phyloP scores from a whole-genome alignment of 2,797 vertebrate species.

The Dicrostonyx torquatus region DNA sequence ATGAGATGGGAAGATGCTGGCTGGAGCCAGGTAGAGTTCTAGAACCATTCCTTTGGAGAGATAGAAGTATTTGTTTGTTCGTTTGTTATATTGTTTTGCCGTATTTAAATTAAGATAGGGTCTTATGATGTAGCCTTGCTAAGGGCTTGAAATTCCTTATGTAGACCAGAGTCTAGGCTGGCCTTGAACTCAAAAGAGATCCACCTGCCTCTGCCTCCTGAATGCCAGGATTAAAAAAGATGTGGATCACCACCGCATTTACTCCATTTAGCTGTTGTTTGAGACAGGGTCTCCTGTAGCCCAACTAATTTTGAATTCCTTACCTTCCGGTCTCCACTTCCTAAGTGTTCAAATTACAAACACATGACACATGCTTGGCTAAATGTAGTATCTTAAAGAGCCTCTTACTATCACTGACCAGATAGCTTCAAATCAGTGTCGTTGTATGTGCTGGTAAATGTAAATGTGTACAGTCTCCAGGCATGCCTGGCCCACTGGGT shows the following conservation, averaged over 20 bases:
- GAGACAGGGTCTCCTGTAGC: neutral
- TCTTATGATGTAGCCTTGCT: neutral
- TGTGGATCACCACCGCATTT: neutral
- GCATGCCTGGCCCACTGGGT: neutral
- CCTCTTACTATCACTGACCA: neutral
- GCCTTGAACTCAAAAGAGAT: neutral
- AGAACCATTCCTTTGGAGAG: neutral
- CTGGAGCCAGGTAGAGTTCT: neutral
- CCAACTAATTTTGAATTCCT: neutral
- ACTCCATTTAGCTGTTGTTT: neutral
- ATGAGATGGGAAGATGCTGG: neutral
- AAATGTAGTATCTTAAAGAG: conserved; percentile 42
- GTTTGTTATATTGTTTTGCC: neutral
- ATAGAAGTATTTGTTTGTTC: neutral
- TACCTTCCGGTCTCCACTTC: neutral
- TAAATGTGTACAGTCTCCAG: neutral
- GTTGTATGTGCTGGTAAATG: neutral
- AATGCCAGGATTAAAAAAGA: neutral
- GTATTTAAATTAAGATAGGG: neutral
- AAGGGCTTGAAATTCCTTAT: neutral
- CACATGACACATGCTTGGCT: neutral
- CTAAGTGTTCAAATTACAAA: neutral
- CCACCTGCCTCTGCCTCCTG: neutral
- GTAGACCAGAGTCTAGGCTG: neutral
- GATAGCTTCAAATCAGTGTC: conserved; percentile 14